These are phyloP conservation scores for Lucifuga dentata DNA, from an alignment of 2,113 vertebrate genomes.

Conservation along the genomic window DNA sequence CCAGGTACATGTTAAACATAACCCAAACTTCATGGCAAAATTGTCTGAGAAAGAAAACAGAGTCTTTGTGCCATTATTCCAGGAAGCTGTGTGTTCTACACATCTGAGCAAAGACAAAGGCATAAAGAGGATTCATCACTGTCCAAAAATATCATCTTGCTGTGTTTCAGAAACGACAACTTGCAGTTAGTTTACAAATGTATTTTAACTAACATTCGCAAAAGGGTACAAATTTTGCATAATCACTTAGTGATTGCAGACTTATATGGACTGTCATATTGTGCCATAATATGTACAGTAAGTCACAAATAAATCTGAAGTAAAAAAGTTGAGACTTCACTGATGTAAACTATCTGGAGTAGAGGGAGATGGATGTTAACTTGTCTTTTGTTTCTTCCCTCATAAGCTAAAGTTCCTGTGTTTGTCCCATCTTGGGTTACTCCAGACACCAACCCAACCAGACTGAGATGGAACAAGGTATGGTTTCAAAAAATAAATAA, in stretches of 20 bases:
- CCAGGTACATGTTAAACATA: constrained; percentile 2
- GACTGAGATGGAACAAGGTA: too few species aligned
- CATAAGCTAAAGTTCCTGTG: too few species aligned
- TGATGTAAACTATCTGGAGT: not conserved
- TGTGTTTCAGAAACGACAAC: not conserved
- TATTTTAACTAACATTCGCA: not conserved
- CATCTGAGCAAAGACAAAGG: not conserved
- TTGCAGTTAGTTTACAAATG: not conserved
- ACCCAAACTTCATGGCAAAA: not conserved
- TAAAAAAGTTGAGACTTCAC: too few species aligned
- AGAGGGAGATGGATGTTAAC: not conserved
- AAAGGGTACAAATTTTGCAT: not conserved
- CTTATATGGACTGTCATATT: not conserved
- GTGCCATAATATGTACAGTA: not conserved
- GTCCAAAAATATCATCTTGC: not conserved
- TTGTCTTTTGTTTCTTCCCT: not conserved
- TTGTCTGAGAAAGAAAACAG: constrained; percentile 6
- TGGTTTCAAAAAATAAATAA: too few species aligned
- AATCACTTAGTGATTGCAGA: not conserved
- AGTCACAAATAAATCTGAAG: not conserved
- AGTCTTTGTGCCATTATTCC: not conserved
- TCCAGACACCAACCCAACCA: too few species aligned
- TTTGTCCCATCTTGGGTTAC: too few species aligned
- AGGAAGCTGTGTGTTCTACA: not conserved
- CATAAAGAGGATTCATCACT: not conserved